Base-by-base conservation (phyloP, 2,888 invertebrate genomes). In the Chrysina gloriosa region DNA sequence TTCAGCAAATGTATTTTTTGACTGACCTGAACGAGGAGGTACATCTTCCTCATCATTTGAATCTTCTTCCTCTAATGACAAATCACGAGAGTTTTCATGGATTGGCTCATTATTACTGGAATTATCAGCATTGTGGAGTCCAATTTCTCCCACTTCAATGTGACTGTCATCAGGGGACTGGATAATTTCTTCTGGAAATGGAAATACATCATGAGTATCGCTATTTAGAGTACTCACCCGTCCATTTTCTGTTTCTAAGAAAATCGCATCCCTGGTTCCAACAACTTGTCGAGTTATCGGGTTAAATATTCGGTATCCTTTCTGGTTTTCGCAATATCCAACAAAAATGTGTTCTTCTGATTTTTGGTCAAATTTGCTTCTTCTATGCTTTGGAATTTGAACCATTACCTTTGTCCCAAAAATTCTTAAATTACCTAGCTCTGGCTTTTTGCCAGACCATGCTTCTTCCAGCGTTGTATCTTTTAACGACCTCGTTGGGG, bases 401-500 rank as follows among this genome's bases (percentile, higher is more conserved):
- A 54, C 29, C 54, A 54, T 54, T 16, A 54, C 54, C 31, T 5
- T 54, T 29, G 54, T 29, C n/a, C 54, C 29, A 16, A 54, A 54
- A 54, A 54, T 29, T 16, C 29, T 54, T 14, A 54, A 54, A 54
- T 54, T 36, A n/a, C n/a, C n/a, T n/a, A n/a, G n/a, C n/a, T n/a
- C n/a, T n/a, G n/a, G n/a, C n/a, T n/a, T n/a, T n/a, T n/a, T n/a
- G n/a, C n/a, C n/a, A n/a, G n/a, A n/a, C n/a, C n/a, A n/a, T n/a
- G n/a, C n/a, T n/a, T n/a, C n/a, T n/a, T n/a, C n/a, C n/a, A n/a
- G n/a, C n/a, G n/a, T n/a, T n/a, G n/a, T n/a, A n/a, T n/a, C n/a
- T n/a, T n/a, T n/a, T n/a, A n/a, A n/a, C n/a, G n/a, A n/a, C n/a
- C n/a, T n/a, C n/a, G n/a, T n/a, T n/a, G n/a, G n/a, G n/a, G n/a